A percentile compares a stretch with the other conserved stretches of the same genome.
Evolutionary conservation across 2,113 vertebrate genomes (phyloP).

Genomic region (Epinephelus cyanopodus): DNA sequence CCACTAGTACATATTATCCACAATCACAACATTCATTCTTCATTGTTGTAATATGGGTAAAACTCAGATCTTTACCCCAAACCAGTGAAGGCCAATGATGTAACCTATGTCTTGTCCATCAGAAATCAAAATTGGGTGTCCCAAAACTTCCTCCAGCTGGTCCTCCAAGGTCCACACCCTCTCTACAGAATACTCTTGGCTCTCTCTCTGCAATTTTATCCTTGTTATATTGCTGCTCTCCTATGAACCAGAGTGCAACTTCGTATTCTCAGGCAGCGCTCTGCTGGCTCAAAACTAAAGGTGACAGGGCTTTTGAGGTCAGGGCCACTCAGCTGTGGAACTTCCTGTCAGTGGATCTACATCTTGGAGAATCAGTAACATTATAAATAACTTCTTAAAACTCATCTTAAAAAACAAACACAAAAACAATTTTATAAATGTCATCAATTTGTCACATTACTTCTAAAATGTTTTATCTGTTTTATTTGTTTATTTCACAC

Average conservation of each 20-base stretch:
- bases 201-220: too few relatives aligned
- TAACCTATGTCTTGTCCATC: background rate
- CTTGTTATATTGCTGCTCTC: background rate
- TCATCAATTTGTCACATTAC: background rate
- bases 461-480: background rate
- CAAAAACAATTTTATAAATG: background rate
- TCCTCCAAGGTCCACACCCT: background rate
- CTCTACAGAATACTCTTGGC: background rate
- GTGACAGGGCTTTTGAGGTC: background rate
- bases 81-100: background rate
- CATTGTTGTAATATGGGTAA: background rate
- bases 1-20: background rate
- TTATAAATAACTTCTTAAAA: background rate
- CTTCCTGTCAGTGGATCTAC: background rate
- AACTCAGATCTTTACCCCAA: background rate
- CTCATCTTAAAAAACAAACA: background rate
- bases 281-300: background rate
- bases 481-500: background rate
- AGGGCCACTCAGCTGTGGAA: background rate
- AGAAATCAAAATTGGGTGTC: background rate
- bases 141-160: background rate
- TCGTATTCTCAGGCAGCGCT: background rate
- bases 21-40: background rate
- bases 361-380: background rate
- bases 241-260: background rate